phyloP scores from a whole-genome alignment of 2,113 vertebrate species.

The Perca fluviatilis region DNA sequence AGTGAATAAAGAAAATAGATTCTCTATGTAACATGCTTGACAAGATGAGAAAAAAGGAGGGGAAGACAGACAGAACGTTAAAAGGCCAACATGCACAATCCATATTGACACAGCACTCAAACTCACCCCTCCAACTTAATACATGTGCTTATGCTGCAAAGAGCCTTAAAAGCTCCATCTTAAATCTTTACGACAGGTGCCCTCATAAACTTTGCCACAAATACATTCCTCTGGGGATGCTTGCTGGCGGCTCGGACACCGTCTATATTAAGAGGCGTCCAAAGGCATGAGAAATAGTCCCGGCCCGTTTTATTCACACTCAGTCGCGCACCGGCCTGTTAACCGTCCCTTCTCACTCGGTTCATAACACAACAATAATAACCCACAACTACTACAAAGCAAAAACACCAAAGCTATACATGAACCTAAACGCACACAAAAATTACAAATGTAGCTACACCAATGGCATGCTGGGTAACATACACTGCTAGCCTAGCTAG shows the following conservation, averaged over 20 bases:
- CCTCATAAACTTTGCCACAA: slow-evolving; percentile 58
- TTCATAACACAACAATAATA: too few relatives aligned
- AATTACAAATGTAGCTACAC: too few relatives aligned
- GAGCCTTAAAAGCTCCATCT: slow-evolving; percentile 61
- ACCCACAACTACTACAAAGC: too few relatives aligned
- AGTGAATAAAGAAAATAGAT: slow-evolving; percentile 10
- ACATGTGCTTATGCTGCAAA: slow-evolving; percentile 49
- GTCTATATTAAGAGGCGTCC: slow-evolving; percentile 37
- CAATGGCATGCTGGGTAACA: too few relatives aligned
- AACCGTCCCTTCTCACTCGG: too few relatives aligned
- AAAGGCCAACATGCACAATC: slow-evolving; percentile 10
- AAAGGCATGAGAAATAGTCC: too few relatives aligned
- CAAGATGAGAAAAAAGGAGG: slow-evolving; percentile 1
- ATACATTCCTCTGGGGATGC: slow-evolving; percentile 45
- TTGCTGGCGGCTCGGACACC: slow-evolving; percentile 8
- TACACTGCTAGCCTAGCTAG: too few relatives aligned
- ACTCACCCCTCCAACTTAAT: slow-evolving; percentile 4
- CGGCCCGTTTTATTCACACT: too few relatives aligned
- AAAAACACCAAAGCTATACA: too few relatives aligned
- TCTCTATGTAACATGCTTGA: neutral
- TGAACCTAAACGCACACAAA: too few relatives aligned
- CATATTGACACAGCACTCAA: slow-evolving; percentile 31
- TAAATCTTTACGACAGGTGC: slow-evolving; percentile 55
- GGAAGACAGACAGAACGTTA: neutral
- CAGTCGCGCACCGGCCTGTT: too few relatives aligned